phyloP scores from a whole-genome alignment of 2,888 invertebrate genomes.

The Smittia aterrima region DNA sequence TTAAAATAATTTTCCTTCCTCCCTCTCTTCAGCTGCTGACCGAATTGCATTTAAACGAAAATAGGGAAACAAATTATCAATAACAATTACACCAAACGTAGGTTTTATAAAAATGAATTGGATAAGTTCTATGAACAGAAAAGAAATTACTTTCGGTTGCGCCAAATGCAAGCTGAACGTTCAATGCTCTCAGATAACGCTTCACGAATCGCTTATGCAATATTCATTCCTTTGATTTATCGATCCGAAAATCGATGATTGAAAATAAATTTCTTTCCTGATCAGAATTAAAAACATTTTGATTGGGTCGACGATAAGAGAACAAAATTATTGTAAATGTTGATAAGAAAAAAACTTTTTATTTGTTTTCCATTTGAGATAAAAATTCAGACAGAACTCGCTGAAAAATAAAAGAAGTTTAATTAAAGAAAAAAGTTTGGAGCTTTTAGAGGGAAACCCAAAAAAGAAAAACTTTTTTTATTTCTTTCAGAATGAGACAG shows the following conservation, averaged over 20 bases:
- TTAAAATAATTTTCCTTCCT: not conserved
- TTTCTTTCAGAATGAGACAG: no score
- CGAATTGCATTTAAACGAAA: not conserved
- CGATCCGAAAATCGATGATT: not conserved
- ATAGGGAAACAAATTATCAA: conserved; percentile 19
- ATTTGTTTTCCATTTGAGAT: not conserved
- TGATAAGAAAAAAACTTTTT: not conserved
- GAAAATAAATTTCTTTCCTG: not conserved
- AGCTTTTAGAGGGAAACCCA: no score
- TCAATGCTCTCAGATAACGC: no score
- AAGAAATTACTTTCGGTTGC: no score
- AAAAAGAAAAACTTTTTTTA: no score
- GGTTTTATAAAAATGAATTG: conserved; percentile 17
- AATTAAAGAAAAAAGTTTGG: not conserved
- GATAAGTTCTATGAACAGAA: not conserved
- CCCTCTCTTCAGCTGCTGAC: not conserved
- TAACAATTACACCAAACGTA: conserved; percentile 8
- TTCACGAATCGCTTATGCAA: not conserved
- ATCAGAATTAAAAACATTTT: not conserved
- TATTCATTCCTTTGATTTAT: not conserved
- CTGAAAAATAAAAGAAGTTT: not conserved
- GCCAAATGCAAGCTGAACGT: not conserved
- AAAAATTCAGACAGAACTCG: no score
- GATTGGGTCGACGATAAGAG: not conserved
- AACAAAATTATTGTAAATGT: not conserved